These are phyloP conservation scores for Trichonephila inaurata DNA, from an alignment of 1,140 invertebrate genomes.

Conservation along the genomic window DNA sequence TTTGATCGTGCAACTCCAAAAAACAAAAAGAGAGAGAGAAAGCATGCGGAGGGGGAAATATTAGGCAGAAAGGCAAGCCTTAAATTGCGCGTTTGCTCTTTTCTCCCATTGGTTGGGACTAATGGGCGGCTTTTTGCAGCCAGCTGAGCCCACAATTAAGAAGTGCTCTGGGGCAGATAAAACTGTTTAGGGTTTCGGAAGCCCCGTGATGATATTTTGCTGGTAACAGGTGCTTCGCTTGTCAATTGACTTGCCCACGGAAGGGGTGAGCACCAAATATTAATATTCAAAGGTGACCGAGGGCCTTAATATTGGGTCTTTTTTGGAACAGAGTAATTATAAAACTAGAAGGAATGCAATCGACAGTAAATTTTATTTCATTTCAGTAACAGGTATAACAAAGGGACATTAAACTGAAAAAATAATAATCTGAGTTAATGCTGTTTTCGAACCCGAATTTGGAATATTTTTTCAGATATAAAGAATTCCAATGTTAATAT, in stretches of 20 bases:
- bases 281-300: constrained; percentile 25
- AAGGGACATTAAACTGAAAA: no score
- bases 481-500: no score
- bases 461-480: no score
- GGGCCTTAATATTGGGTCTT: neutral
- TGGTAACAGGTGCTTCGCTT: constrained; percentile 44
- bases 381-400: no score
- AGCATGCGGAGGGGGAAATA: neutral
- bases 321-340: no score
- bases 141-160: constrained; percentile 61
- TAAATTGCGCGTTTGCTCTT: neutral
- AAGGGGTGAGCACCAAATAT: constrained; percentile 55
- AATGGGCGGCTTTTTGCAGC: constrained; percentile 56
- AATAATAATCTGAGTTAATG: no score
- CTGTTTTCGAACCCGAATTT: no score
- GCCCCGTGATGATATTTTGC: constrained; percentile 36
- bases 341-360: no score
- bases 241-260: neutral
- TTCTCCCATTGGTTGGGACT: constrained; percentile 27
- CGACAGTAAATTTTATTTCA: no score
- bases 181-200: constrained; percentile 41
- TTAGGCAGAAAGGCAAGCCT: constrained; percentile 14
- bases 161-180: constrained; percentile 39
- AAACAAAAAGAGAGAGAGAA: neutral
- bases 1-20: neutral